Conservation (phyloP, 2,113 vertebrate species). For the Aegithalos caudatus region DNA sequence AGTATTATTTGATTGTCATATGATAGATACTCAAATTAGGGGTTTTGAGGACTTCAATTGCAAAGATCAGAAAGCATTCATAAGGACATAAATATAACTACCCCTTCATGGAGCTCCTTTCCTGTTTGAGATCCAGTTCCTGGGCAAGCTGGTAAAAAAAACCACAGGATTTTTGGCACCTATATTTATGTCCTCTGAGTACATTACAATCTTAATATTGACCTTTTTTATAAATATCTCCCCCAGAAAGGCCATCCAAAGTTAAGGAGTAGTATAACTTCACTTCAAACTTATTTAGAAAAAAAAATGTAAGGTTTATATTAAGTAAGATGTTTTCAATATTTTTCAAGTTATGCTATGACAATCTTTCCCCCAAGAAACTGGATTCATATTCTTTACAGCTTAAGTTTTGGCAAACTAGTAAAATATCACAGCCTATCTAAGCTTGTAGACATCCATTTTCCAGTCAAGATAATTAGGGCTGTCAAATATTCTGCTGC, state of each 20-base stretch:
- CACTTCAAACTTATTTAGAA: background rate
- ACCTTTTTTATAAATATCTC: background rate
- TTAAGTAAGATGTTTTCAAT: background rate
- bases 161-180: background rate
- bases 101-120: background rate
- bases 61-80: background rate
- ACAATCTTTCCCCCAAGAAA: background rate
- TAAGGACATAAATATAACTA: background rate
- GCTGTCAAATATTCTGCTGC: slow-evolving; percentile 19
- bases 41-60: background rate
- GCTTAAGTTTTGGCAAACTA: slow-evolving; percentile 32
- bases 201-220: background rate
- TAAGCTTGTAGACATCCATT: slow-evolving; percentile 13
- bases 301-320: background rate
- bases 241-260: background rate
- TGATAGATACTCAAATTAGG: background rate
- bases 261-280: background rate
- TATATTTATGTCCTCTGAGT: background rate
- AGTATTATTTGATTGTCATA: background rate
- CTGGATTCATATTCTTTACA: background rate
- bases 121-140: background rate
- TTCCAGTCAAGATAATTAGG: slow-evolving; percentile 48
- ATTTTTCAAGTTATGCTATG: background rate
- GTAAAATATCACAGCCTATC: background rate
- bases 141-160: background rate